Evolutionary conservation across 2,888 invertebrate genomes (phyloP).

Genomic region (Blastobasis adustella): DNA sequence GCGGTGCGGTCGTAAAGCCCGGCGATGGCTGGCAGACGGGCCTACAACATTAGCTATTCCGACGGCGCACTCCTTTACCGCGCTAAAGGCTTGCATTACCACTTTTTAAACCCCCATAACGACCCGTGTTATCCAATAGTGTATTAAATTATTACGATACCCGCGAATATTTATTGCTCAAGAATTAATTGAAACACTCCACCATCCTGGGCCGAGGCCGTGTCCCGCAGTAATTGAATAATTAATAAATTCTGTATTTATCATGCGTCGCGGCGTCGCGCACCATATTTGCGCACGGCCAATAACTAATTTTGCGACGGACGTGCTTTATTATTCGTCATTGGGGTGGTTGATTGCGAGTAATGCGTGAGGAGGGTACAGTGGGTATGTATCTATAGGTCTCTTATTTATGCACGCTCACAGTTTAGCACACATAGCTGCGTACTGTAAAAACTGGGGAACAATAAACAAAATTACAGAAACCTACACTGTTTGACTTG

Average conservation of each 20-base stretch:
- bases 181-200: conserved; percentile 42
- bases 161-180: conserved; percentile 37
- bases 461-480: no score
- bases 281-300: conserved; percentile 17
- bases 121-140: conserved; percentile 26
- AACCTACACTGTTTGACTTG: no score
- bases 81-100: conserved; percentile 23
- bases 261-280: conserved; percentile 3
- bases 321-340: no score
- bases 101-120: conserved; percentile 29
- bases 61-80: conserved; percentile 24
- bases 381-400: no score
- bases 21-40: conserved; percentile 1
- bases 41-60: conserved; percentile 22
- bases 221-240: conserved; percentile 25
- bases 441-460: no score
- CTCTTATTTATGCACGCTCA: no score
- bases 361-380: no score
- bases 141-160: conserved; percentile 38
- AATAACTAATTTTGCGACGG: conserved; percentile 5
- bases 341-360: no score
- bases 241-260: conserved; percentile 27
- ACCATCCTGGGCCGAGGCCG: conserved; percentile 15
- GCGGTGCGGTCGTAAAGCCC: conserved; percentile 6
- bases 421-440: no score